Evolutionary conservation across 2,888 invertebrate genomes (phyloP), one percentile per base, ranked within the genome.

Genomic region (Tineola bisselliella): DNA sequence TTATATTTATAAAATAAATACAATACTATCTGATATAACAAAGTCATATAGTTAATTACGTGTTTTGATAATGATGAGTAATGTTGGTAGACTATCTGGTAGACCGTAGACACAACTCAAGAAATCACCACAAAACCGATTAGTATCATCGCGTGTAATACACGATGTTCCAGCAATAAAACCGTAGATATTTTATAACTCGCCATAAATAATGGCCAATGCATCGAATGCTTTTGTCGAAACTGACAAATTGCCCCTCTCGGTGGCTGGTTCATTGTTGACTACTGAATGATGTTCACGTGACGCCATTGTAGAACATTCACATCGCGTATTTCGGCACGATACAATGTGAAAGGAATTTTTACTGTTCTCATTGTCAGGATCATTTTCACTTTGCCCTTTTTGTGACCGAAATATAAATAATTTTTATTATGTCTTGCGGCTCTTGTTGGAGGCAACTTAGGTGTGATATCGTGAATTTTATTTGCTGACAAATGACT

Each of bases 131-230:
- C 48, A 48, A 17, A 15, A 48, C 48, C 15, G 18, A 48, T 48
- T n/a, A 6, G 48, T 8, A 48, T 17, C n/a, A 48, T 48, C 8
- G 18, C 72, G 69, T 80, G 81, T 86, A 81, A 70, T 77, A 84
- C 84, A 84, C 74, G 82, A 70, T 76, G 82, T 80, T 84, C 83
- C 79, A 84, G 87, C 81, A 82, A 81, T 84, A 84, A 84, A 84
- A 77, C 76, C 74, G 73, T 68, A 69, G 73, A 77, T 76, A 78
- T 81, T 81, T 81, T 78, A 82, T 81, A 74, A 71, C 76, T 75
- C 74, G 75, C 76, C 81, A 86, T 87, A 87, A 86, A 87, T 87
- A 86, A 84, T 86, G 84, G 83, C 80, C 86, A 84, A 84, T 86
- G 83, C 80, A 83, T 82, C 86, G 81, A 69, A 72, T 74, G 69